phyloP scores from a whole-genome alignment of 2,113 vertebrate genomes.

The Cariama cristata region DNA sequence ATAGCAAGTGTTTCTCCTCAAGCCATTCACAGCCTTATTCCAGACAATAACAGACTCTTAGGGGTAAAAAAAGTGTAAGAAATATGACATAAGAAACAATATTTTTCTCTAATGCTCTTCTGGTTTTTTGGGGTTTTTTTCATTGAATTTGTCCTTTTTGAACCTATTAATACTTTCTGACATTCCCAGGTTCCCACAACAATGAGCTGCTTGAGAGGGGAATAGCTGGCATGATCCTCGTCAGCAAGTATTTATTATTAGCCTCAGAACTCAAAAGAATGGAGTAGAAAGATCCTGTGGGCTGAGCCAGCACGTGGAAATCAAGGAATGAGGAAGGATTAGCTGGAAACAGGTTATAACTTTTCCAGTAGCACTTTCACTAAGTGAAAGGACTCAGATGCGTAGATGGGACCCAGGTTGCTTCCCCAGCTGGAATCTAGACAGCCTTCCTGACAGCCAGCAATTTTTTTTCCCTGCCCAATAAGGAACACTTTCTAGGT shows the following conservation, averaged over 20 bases:
- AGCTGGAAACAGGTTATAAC: background rate
- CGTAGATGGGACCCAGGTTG: background rate
- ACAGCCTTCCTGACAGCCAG: background rate
- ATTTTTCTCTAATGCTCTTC: background rate
- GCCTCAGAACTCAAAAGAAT: background rate
- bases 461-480: background rate
- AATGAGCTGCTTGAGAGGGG: background rate
- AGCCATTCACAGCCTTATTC: background rate
- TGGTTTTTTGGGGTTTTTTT: accelerated
- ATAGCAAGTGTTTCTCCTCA: background rate
- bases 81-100: background rate
- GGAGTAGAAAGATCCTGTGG: background rate
- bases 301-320: background rate
- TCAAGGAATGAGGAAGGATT: constrained; percentile 10
- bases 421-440: background rate
- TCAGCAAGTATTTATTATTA: constrained; percentile 1
- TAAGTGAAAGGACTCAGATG: background rate
- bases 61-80: background rate
- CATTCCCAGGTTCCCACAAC: background rate
- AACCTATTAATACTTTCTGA: background rate
- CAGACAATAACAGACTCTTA: background rate
- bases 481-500: background rate
- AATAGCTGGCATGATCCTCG: background rate
- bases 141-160: background rate
- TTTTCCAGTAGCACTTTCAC: background rate